phyloP scores from a whole-genome alignment of 2,888 invertebrate species.

The Drosophila meridionalis region DNA sequence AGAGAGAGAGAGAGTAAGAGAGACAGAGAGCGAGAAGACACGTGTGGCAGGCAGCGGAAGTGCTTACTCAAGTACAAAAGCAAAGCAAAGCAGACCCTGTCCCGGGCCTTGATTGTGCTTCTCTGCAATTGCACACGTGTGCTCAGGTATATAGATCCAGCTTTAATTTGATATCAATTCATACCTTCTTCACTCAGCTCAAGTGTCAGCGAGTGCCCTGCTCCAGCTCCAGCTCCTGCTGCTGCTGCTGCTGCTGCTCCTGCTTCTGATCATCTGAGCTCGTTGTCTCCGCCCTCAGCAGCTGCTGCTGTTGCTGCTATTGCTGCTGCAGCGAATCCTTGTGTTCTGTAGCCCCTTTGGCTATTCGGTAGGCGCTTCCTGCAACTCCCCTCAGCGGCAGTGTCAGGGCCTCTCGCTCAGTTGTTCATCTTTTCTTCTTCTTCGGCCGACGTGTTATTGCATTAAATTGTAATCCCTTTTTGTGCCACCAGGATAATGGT shows the following conservation, averaged over 20 bases:
- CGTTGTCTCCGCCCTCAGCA: slow-evolving; percentile 27
- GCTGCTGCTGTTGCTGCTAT: slow-evolving; percentile 5
- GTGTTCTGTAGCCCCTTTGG: slow-evolving; percentile 6
- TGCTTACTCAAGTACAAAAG: slow-evolving; percentile 51
- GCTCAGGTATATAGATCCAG: slow-evolving; percentile 37
- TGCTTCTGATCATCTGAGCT: slow-evolving; percentile 7
- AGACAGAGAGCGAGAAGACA: slow-evolving; percentile 29
- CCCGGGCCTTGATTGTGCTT: slow-evolving; percentile 39
- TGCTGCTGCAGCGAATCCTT: slow-evolving; percentile 10
- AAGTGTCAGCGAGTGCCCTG: slow-evolving; percentile 70
- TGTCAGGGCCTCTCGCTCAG: slow-evolving; percentile 17
- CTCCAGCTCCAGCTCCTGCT: slow-evolving; percentile 10
- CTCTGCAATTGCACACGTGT: slow-evolving; percentile 69
- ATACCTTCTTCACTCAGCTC: slow-evolving; percentile 50
- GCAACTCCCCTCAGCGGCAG: slow-evolving; percentile 74
- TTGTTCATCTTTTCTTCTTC: slow-evolving; percentile 40
- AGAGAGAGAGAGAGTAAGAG: not conserved
- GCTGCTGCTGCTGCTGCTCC: not conserved
- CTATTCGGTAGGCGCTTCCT: slow-evolving; percentile 82
- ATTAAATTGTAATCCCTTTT: slow-evolving; percentile 78
- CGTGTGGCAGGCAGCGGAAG: slow-evolving; percentile 65
- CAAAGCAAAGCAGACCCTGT: slow-evolving; percentile 7
- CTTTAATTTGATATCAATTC: slow-evolving; percentile 75
- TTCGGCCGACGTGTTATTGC: slow-evolving; percentile 71
- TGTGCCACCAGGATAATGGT: slow-evolving; percentile 23